phyloP scores from a whole-genome alignment of 2,113 vertebrate species.

The Melanotaenia duboulayi region DNA sequence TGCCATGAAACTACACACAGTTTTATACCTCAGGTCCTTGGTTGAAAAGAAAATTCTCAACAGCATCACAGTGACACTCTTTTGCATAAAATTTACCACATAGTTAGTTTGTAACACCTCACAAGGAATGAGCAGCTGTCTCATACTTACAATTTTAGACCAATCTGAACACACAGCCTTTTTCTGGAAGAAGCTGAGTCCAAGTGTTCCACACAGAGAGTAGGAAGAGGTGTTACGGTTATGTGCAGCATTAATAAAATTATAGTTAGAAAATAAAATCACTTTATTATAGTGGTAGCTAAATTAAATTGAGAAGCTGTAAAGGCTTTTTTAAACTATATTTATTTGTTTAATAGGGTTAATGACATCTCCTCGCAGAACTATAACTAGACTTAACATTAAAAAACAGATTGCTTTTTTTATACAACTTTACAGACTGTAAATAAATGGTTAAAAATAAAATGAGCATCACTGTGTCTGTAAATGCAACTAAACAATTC shows the following conservation, averaged over 20 bases:
- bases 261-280: neutral
- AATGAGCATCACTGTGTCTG: constrained; percentile 17
- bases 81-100: no score
- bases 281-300: neutral
- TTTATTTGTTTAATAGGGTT: neutral
- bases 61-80: no score
- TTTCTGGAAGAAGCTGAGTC: no score
- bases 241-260: neutral
- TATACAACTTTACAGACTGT: neutral
- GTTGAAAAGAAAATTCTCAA: no score
- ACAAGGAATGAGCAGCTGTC: no score
- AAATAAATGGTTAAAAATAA: constrained; percentile 15
- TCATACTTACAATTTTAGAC: neutral
- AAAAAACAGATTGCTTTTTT: neutral
- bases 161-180: neutral
- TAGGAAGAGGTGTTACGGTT: neutral
- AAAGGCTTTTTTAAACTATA: neutral
- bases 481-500: constrained; percentile 33
- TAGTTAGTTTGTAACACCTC: no score
- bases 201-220: neutral
- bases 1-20: no score
- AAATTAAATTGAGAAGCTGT: neutral
- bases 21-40: no score
- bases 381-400: no score
- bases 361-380: no score